Base-by-base conservation (phyloP, 2,888 invertebrate genomes). In the Thereva unica region DNA sequence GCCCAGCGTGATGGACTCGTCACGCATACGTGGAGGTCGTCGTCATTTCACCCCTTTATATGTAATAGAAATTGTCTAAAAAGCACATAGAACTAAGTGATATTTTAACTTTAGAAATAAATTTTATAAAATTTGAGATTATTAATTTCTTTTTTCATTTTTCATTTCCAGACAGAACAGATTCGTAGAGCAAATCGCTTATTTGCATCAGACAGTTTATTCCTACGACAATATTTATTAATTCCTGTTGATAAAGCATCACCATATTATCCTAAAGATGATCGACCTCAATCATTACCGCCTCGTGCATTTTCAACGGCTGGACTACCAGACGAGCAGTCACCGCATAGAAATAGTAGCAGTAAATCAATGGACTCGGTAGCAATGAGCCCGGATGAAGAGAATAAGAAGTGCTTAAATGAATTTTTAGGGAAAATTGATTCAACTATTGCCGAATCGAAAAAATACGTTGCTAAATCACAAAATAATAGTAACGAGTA, bases 191-290 rank as follows among this genome's bases (percentile, higher is more conserved):
- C 89, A 67, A 97, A 97, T 82, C 89, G 92, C 75, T 84, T 97
- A 70, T 97, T 94, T 86, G 93, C 95, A 42, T 89, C 93, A 64
- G 96, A 97, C 81, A 95, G 95, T 84, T 86, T 96, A 78, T 95
- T 95, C 84, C 85, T 96, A 75, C 86, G 94, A 73, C 93, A 95
- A 80, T 89, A 87, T 82, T 84, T 97, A 74, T 84, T 95, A 78
- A 92, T 97, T 78, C 96, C 96, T 66, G 86, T 89, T 70, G 85
- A 86, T 70, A 85, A 85, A 78, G 87, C 87, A 74, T 87, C 85
- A 69, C 85, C 84, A 74, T 86, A 84, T 75, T 85, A 85, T 76
- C 84, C 84, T 75, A 84, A 84, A 74, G 83, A 84, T 69, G 84
- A 84, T 74, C 78, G 83, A 70, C 83, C 82, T 70, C 79, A 80